Evolutionary conservation across 2,113 vertebrate genomes (phyloP).

Genomic region (Girardinichthys multiradiatus): DNA sequence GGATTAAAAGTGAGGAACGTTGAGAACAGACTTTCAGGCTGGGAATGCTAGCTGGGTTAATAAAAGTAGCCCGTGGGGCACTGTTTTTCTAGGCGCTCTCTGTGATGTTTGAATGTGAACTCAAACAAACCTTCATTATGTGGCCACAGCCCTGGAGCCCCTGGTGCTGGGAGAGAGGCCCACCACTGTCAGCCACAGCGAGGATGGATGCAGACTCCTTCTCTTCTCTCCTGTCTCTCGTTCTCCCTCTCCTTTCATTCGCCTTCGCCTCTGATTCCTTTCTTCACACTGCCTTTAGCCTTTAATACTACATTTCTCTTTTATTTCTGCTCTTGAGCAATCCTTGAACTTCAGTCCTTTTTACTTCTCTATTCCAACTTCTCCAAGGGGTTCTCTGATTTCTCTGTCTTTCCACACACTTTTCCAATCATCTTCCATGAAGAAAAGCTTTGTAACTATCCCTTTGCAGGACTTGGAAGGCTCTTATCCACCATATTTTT

Average conservation of each 20-base stretch:
- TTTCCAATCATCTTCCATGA: constrained; percentile 48
- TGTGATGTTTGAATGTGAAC: constrained; percentile 79
- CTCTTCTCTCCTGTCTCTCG: constrained; percentile 53
- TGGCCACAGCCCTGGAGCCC: constrained; percentile 78
- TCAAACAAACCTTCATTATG: constrained; percentile 79
- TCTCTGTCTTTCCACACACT: constrained; percentile 38
- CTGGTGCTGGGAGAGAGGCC: constrained; percentile 78
- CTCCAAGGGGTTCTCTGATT: constrained; percentile 20
- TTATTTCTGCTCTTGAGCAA: constrained; percentile 41
- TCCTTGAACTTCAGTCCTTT: constrained; percentile 39
- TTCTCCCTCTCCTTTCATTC: constrained; percentile 31
- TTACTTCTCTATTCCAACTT: constrained; percentile 31
- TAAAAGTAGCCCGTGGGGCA: constrained; percentile 74
- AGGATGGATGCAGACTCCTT: constrained; percentile 59
- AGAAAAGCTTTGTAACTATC: constrained; percentile 29
- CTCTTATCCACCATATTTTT: constrained; percentile 47
- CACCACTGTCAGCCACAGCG: constrained; percentile 73
- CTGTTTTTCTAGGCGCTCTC: constrained; percentile 77
- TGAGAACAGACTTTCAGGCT: constrained; percentile 59
- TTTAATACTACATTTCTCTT: constrained; percentile 60
- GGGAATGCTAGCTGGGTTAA: constrained; percentile 76
- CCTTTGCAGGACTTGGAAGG: constrained; percentile 39
- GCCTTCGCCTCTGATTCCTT: constrained; percentile 52
- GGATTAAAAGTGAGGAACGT: constrained; percentile 51
- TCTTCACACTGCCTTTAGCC: constrained; percentile 65